These are phyloP conservation scores for Pygoscelis adeliae DNA, from an alignment of 2,113 vertebrate species.

Conservation along the genomic window DNA sequence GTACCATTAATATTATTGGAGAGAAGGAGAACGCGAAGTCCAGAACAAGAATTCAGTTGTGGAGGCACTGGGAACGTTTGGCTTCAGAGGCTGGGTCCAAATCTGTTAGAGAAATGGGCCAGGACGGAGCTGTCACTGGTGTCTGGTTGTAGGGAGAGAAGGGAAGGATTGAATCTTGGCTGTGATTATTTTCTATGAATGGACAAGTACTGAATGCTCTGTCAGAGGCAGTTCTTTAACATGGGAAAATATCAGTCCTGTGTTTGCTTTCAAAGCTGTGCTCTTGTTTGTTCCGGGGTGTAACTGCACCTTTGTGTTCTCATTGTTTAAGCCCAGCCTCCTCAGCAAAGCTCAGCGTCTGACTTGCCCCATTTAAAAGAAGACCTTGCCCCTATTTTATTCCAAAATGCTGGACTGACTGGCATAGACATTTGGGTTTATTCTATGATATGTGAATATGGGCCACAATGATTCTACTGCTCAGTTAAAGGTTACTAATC, in stretches of 20 bases:
- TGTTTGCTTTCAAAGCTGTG: neutral
- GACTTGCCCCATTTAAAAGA: neutral
- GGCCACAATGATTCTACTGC: neutral
- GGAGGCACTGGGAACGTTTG: neutral
- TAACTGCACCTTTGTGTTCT: neutral
- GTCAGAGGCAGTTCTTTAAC: neutral
- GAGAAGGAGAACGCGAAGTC: neutral
- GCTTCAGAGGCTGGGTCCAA: neutral
- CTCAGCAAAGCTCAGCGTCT: neutral
- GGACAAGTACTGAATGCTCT: neutral
- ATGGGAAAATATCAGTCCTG: neutral
- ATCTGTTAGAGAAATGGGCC: neutral
- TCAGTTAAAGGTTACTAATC: neutral
- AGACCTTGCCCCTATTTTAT: neutral
- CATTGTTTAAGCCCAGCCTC: neutral
- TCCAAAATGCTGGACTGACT: neutral
- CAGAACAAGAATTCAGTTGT: neutral
- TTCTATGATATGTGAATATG: neutral
- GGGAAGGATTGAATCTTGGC: neutral
- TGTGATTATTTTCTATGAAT: neutral
- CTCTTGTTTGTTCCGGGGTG: neutral
- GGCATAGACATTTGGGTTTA: neutral
- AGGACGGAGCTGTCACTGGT: neutral
- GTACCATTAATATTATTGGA: neutral
- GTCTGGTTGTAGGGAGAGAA: neutral